Percentiles rank a stretch among this genome's conserved stretches.
phyloP scores from a whole-genome alignment of 2,113 vertebrate species.

The Shinisaurus crocodilurus region DNA sequence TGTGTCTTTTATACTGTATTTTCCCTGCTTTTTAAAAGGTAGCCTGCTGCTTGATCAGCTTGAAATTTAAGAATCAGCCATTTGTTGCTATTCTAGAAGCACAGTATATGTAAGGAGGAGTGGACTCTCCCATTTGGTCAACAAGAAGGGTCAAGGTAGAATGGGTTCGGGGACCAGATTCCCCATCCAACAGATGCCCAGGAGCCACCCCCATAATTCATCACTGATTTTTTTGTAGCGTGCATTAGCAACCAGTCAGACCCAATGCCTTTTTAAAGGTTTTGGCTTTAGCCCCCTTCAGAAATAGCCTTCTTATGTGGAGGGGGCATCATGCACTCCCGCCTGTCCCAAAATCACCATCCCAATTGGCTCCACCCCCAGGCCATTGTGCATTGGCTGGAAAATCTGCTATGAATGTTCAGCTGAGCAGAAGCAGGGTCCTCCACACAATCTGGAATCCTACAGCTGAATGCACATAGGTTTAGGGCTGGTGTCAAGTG shows the following conservation, averaged over 20 bases:
- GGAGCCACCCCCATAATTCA: not conserved
- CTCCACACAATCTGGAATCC: too few relatives aligned
- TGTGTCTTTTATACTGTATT: not conserved
- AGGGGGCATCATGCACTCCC: not conserved
- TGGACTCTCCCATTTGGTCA: not conserved
- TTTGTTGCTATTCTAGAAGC: not conserved
- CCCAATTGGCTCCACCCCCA: too few relatives aligned
- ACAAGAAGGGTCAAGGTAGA: not conserved
- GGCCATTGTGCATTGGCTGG: too few relatives aligned
- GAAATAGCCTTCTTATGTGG: not conserved
- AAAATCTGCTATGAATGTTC: too few relatives aligned
- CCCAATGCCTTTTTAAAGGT: not conserved
- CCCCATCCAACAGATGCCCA: not conserved
- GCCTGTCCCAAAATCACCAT: not conserved
- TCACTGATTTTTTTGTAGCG: not conserved
- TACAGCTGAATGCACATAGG: too few relatives aligned
- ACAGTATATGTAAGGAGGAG: too few relatives aligned
- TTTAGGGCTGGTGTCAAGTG: too few relatives aligned
- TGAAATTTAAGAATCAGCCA: not conserved
- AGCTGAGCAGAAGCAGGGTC: too few relatives aligned
- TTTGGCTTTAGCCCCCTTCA: not conserved
- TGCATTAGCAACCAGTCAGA: not conserved
- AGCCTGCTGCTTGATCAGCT: not conserved
- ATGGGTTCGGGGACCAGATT: not conserved
- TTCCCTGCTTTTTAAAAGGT: constrained; percentile 22